These are phyloP conservation scores for Columba janthina DNA, from an alignment of 2,113 vertebrate genomes.

Conservation along the genomic window DNA sequence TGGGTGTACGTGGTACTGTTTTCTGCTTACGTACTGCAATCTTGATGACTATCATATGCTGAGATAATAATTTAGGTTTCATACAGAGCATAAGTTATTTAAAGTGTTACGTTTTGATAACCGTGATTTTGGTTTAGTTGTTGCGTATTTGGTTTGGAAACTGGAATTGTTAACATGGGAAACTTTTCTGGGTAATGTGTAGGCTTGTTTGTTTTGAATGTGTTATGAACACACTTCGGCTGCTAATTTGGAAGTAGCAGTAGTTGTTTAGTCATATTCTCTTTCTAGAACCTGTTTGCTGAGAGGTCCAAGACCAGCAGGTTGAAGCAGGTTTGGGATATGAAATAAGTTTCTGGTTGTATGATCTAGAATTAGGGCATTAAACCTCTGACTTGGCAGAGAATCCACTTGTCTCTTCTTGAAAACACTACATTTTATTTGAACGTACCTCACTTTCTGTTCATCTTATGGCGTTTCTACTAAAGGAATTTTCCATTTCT, in stretches of 20 bases:
- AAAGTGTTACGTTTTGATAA: slow-evolving; percentile 42
- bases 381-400: not conserved
- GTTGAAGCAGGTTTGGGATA: not conserved
- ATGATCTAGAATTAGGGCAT: not conserved
- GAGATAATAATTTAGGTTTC: slow-evolving; percentile 1
- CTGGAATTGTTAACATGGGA: slow-evolving; percentile 56
- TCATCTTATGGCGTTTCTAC: not conserved
- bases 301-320: not conserved
- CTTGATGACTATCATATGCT: slow-evolving; percentile 4
- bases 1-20: not conserved
- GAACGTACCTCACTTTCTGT: not conserved
- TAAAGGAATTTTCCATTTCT: not conserved
- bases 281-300: slow-evolving; percentile 11
- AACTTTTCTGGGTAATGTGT: slow-evolving; percentile 48
- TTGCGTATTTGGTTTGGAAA: slow-evolving; percentile 54
- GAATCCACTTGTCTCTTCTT: not conserved
- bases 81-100: not conserved
- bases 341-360: not conserved
- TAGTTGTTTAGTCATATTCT: not conserved
- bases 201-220: slow-evolving; percentile 68
- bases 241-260: slow-evolving; percentile 56
- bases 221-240: slow-evolving; percentile 58
- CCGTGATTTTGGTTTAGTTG: slow-evolving; percentile 1
- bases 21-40: slow-evolving; percentile 1
- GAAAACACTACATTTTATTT: not conserved